Conservation (phyloP, 2,797 vertebrate species). For the Arrhamphus sclerolepis region DNA sequence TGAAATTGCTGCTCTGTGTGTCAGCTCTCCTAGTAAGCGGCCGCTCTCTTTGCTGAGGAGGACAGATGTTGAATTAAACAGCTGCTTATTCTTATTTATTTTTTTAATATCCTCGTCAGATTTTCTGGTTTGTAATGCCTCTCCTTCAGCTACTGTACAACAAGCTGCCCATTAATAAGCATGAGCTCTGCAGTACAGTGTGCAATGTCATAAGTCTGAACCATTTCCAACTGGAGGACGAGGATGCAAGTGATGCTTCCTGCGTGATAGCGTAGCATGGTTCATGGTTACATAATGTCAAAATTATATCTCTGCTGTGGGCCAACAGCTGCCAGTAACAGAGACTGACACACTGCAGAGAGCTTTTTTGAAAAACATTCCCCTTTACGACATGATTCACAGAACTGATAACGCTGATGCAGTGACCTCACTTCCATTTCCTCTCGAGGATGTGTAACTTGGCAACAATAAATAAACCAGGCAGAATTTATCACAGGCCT, state of each 20-base stretch:
- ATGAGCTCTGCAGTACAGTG: slow-evolving; percentile 9
- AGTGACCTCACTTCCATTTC: slow-evolving; percentile 43
- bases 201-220: slow-evolving; percentile 17
- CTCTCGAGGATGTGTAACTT: slow-evolving; percentile 33
- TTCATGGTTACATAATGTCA: slow-evolving; percentile 45
- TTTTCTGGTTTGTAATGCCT: slow-evolving; percentile 9
- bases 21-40: slow-evolving; percentile 38
- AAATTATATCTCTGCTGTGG: slow-evolving; percentile 19
- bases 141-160: slow-evolving; percentile 10
- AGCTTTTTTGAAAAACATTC: slow-evolving; percentile 3
- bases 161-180: slow-evolving; percentile 36
- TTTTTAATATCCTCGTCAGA: slow-evolving; percentile 13
- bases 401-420: slow-evolving; percentile 18
- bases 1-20: slow-evolving; percentile 29
- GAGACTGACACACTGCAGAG: slow-evolving; percentile 7
- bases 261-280: slow-evolving; percentile 21
- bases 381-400: slow-evolving; percentile 15
- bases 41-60: slow-evolving; percentile 23
- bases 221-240: not conserved
- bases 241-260: slow-evolving; percentile 4
- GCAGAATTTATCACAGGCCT: too few relatives aligned
- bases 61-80: slow-evolving; percentile 62
- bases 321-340: slow-evolving; percentile 40
- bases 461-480: slow-evolving; percentile 32
- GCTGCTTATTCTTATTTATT: slow-evolving; percentile 34